Percentiles rank a stretch among this genome's conserved stretches.
phyloP scores from a whole-genome alignment of 2,113 vertebrate genomes.

The Microtus richardsoni region DNA sequence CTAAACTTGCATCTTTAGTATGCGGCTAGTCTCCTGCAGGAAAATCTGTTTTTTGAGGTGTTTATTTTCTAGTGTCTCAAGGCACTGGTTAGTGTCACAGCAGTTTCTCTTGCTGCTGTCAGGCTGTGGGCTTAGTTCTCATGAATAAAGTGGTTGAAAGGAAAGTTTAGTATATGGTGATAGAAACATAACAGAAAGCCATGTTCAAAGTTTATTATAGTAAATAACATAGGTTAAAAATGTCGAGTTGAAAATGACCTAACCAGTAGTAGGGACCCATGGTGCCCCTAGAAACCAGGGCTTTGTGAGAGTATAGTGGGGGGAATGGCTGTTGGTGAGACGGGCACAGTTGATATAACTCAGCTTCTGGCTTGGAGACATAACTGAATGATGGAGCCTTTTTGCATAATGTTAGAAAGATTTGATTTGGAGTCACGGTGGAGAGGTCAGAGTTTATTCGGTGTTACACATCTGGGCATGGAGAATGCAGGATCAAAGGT shows the following conservation, averaged over 20 bases:
- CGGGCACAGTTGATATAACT: neutral
- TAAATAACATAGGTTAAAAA: neutral
- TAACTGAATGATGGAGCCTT: neutral
- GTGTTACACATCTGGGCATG: neutral
- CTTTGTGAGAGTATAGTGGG: neutral
- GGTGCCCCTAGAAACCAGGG: neutral
- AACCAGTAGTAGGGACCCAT: neutral
- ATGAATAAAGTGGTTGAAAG: constrained; percentile 34
- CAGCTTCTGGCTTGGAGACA: neutral
- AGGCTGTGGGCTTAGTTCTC: constrained; percentile 15
- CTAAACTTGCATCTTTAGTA: neutral
- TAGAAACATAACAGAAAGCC: neutral
- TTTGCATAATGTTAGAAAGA: neutral
- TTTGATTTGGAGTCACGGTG: neutral
- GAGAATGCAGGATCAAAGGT: neutral
- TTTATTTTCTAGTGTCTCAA: neutral
- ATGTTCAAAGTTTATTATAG: neutral
- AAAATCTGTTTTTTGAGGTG: neutral
- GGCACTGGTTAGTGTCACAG: neutral
- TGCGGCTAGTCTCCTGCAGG: neutral
- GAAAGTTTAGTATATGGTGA: neutral
- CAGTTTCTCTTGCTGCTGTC: neutral
- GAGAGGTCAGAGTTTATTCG: neutral
- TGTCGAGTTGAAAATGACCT: neutral
- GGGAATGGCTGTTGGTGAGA: neutral